Base-by-base conservation (phyloP, 2,888 invertebrate species). In the Cephonodes hylas region DNA sequence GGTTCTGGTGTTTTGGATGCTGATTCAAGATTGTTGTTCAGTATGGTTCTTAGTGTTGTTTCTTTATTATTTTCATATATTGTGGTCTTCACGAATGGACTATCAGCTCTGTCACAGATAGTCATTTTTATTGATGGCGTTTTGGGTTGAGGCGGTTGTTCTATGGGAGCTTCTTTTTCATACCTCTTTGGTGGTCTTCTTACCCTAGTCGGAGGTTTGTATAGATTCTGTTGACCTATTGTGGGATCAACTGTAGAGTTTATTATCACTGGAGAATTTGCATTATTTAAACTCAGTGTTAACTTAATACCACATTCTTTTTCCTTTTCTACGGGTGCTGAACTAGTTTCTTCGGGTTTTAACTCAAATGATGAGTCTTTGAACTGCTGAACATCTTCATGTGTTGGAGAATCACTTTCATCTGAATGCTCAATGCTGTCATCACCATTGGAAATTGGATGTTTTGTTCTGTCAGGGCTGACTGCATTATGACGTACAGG, bases 231-330 rank as follows among this genome's bases (percentile, higher is more conserved):
- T 66, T 86, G 81, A 10, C 92, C 91, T 62, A 91, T 67, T 42
- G 89, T 85, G 6, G 92, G 92, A 76, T 91, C 91, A n/a, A 92
- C 92, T 63, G 92, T 92, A 1, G 91, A 91, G 73, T 92, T 92
- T 63, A 92, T 91, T 59, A 92, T 92, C 61, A 92, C 89, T 66
- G 92, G 92, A 61, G 91, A 90, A 66, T 88, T 91, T 57, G 91
- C 90, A 82, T 88, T 92, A 72, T 91, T 92, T 64, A 92, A 79
- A 69, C 91, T 91, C 60, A 92, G 76, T 77, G 91, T 92, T 68
- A 92, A 77, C 76, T 92, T 92, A 27, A 92, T 91, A 58, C 91
- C 91, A 83, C 86, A 75, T 66, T 91, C 90, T 69, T 87, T 88
- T 72, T 88, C 89, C 72, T 77, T 84, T 63, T 83, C 83, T 27